Evolutionary conservation across 2,888 invertebrate genomes (phyloP).

Genomic region (Rhyacophila evoluta): DNA sequence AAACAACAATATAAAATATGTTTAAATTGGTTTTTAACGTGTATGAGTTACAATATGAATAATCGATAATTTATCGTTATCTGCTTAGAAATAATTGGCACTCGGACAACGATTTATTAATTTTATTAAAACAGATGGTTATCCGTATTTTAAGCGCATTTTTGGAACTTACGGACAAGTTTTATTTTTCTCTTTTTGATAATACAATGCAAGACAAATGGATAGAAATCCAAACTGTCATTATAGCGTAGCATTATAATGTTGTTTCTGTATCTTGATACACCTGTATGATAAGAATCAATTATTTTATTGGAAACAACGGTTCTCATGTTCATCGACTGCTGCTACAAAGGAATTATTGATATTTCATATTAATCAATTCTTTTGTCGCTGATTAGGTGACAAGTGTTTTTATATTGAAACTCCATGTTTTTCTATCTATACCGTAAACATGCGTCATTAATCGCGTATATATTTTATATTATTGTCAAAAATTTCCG

Average conservation of each 20-base stretch:
- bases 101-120: background rate
- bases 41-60: too few species aligned
- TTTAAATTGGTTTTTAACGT: too few species aligned
- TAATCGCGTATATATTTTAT: too few species aligned
- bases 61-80: background rate
- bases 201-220: background rate
- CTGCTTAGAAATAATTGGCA: background rate
- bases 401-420: background rate
- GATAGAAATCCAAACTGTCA: background rate
- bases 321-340: background rate
- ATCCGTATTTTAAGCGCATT: background rate
- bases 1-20: too few species aligned
- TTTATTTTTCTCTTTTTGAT: background rate
- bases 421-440: too few species aligned
- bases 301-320: constrained; percentile 14
- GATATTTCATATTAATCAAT: constrained; percentile 26
- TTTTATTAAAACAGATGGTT: constrained; percentile 1
- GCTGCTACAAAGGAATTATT: background rate
- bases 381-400: background rate
- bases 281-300: constrained; percentile 12
- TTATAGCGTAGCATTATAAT: background rate
- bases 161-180: background rate
- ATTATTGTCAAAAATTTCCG: too few species aligned
- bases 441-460: too few species aligned
- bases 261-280: background rate